phyloP scores from a whole-genome alignment of 2,888 invertebrate species.

The Osmoderma eremita region DNA sequence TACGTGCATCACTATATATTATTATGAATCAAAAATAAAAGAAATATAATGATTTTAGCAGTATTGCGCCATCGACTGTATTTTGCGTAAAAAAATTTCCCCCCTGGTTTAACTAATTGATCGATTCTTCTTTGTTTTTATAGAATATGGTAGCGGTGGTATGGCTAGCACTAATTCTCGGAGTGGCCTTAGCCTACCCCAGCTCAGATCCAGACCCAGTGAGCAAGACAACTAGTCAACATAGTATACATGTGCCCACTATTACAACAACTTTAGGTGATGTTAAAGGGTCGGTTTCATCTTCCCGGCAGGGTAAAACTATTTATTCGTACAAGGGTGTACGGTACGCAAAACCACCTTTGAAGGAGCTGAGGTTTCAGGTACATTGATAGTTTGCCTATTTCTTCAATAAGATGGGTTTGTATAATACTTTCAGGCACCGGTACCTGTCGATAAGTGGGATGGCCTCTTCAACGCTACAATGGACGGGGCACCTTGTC shows the following conservation, averaged over 20 bases:
- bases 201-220: conserved; percentile 44
- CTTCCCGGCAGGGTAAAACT: conserved; percentile 50
- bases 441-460: conserved; percentile 58
- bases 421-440: conserved; percentile 54
- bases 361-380: conserved; percentile 60
- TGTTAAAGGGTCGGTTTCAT: conserved; percentile 51
- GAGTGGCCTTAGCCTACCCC: conserved; percentile 41
- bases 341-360: conserved; percentile 54
- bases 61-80: background rate
- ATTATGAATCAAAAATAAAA: too few species aligned
- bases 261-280: conserved; percentile 50
- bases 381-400: conserved; percentile 50
- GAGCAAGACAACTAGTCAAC: conserved; percentile 48
- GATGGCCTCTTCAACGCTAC: conserved; percentile 59
- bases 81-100: too few species aligned
- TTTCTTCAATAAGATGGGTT: background rate
- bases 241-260: conserved; percentile 47
- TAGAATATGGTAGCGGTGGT: conserved; percentile 40
- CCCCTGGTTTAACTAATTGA: too few species aligned
- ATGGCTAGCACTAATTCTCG: conserved; percentile 40
- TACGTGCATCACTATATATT: too few species aligned
- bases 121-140: conserved; percentile 15
- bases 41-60: too few species aligned
- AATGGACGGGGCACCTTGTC: conserved; percentile 59
- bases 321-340: conserved; percentile 53